Conservation (phyloP, 2,797 vertebrate genomes). For the Cuculus canorus region DNA sequence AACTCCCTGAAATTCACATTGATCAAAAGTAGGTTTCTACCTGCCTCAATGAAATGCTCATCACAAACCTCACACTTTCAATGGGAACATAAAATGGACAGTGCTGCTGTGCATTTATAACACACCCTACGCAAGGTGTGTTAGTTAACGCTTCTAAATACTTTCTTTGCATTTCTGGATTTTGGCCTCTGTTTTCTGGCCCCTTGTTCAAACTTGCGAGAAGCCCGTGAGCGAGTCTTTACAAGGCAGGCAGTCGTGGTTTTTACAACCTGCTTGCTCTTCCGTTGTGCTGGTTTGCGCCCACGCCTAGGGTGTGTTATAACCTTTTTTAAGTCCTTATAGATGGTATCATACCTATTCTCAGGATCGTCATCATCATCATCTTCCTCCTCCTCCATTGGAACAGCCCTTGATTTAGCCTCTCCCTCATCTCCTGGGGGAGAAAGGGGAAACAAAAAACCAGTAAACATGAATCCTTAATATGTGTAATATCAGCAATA, state of each 20-base stretch:
- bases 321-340: constrained; percentile 82
- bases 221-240: constrained; percentile 80
- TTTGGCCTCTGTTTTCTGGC: constrained; percentile 81
- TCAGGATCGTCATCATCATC: constrained; percentile 93
- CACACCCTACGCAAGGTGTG: constrained; percentile 76
- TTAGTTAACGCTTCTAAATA: constrained; percentile 64
- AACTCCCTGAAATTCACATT: constrained; percentile 49
- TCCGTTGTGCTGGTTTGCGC: constrained; percentile 78
- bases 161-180: constrained; percentile 77
- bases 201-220: constrained; percentile 80
- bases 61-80: constrained; percentile 38
- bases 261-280: constrained; percentile 78
- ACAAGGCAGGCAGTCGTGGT: constrained; percentile 77
- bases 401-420: constrained; percentile 78
- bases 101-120: constrained; percentile 62
- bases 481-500: rapidly evolving
- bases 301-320: constrained; percentile 83
- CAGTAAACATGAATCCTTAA: background rate
- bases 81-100: constrained; percentile 46
- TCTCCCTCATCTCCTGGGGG: constrained; percentile 89
- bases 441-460: background rate
- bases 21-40: background rate
- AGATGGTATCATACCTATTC: constrained; percentile 93
- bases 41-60: constrained; percentile 12
- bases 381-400: constrained; percentile 83